phyloP scores from a whole-genome alignment of 1,140 invertebrate genomes.

The Scaptomyza graminum region DNA sequence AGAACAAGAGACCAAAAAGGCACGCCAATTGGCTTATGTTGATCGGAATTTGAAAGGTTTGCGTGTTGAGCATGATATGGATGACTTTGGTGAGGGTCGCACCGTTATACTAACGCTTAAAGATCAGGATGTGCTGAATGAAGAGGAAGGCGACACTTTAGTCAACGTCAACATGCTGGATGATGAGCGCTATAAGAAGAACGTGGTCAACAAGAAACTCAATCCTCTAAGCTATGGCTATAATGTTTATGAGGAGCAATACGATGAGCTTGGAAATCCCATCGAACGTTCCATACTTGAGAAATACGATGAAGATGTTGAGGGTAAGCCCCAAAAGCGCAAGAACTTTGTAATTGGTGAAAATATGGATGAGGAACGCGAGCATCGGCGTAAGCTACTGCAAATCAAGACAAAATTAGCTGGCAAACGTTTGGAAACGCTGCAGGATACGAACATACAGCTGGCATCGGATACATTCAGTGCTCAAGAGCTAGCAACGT shows the following conservation, averaged over 20 bases:
- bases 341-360: constrained; percentile 92
- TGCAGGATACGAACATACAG: constrained; percentile 88
- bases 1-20: constrained; percentile 89
- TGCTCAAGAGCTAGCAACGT: constrained; percentile 89
- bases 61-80: constrained; percentile 93
- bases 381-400: constrained; percentile 84
- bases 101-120: constrained; percentile 96
- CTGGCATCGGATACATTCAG: constrained; percentile 96
- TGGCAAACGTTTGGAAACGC: constrained; percentile 89
- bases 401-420: constrained; percentile 86
- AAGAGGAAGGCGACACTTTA: constrained; percentile 94
- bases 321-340: constrained; percentile 88
- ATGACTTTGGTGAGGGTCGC: constrained; percentile 92
- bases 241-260: constrained; percentile 94
- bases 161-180: constrained; percentile 98
- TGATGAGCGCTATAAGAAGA: constrained; percentile 95
- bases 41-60: constrained; percentile 91
- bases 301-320: constrained; percentile 99
- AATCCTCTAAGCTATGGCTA: constrained; percentile 93
- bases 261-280: constrained; percentile 91
- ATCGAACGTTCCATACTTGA: constrained; percentile 89
- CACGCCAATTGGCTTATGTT: constrained; percentile 87
- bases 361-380: constrained; percentile 84
- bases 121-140: constrained; percentile 95
- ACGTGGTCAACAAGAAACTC: constrained; percentile 93